These are phyloP conservation scores for Daboia siamensis DNA, from an alignment of 2,113 vertebrate genomes.

Conservation along the genomic window DNA sequence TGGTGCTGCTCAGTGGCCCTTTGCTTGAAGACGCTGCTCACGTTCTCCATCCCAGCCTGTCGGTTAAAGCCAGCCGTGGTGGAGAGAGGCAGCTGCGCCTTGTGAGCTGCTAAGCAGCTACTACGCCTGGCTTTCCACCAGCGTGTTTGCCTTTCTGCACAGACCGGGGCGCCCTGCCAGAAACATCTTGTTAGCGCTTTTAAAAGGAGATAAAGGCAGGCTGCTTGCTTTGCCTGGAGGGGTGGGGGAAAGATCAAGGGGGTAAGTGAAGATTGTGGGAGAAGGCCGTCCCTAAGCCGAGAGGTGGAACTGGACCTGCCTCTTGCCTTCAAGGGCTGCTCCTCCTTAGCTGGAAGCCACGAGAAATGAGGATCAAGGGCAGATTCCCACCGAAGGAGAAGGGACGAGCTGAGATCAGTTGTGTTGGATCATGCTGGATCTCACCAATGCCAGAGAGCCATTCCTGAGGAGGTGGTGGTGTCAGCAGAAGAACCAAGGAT, in stretches of 20 bases:
- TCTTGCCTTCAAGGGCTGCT: background rate
- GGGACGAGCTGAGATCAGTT: constrained; percentile 7
- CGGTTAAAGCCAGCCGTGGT: background rate
- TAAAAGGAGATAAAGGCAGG: background rate
- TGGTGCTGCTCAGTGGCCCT: constrained; percentile 73
- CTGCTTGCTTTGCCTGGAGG: background rate
- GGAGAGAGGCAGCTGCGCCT: background rate
- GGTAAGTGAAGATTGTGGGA: background rate
- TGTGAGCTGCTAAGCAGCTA: background rate
- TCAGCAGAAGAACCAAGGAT: too few species aligned
- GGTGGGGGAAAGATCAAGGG: background rate
- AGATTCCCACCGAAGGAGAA: constrained; percentile 43
- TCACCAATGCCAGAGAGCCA: background rate
- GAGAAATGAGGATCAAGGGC: too few species aligned
- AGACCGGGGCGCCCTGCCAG: background rate
- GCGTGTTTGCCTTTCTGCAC: background rate
- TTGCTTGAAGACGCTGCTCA: constrained; percentile 65
- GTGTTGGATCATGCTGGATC: background rate
- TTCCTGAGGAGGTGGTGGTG: too few species aligned
- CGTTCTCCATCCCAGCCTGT: constrained; percentile 69
- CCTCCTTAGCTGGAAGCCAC: background rate
- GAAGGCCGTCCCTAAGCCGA: background rate
- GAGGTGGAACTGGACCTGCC: background rate
- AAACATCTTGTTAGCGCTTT: constrained; percentile 2
- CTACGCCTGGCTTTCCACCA: background rate